A percentile compares a stretch with the other conserved stretches of the same genome.
These are phyloP conservation scores for Latrodectus geometricus DNA, from an alignment of 1,140 invertebrate species.

Conservation along the genomic window DNA sequence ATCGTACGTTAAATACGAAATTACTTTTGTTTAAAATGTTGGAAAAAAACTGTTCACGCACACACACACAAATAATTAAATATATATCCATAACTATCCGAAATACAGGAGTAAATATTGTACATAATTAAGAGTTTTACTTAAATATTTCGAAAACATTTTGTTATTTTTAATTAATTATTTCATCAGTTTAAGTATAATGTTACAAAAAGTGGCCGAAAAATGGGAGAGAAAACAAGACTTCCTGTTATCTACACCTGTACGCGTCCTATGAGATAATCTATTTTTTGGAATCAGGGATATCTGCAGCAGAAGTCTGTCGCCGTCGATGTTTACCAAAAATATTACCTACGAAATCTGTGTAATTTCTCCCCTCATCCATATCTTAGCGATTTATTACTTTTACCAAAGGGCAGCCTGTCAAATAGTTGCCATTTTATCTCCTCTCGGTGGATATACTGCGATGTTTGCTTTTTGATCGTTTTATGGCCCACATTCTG, in stretches of 20 bases:
- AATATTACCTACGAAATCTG: slow-evolving; percentile 43
- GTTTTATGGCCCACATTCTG: slow-evolving; percentile 47
- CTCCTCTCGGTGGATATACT: slow-evolving; percentile 46
- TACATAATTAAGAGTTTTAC: too few relatives aligned
- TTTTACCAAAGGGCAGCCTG: slow-evolving; percentile 57
- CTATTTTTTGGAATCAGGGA: neutral
- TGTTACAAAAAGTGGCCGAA: too few relatives aligned
- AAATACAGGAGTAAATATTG: too few relatives aligned
- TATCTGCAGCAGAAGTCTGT: slow-evolving; percentile 32
- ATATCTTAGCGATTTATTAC: slow-evolving; percentile 51
- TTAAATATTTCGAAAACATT: too few relatives aligned
- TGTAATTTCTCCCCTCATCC: slow-evolving; percentile 13
- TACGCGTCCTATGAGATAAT: neutral
- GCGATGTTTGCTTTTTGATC: slow-evolving; percentile 57
- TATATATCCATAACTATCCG: too few relatives aligned
- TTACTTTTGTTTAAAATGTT: too few relatives aligned
- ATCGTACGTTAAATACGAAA: too few relatives aligned
- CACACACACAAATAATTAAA: too few relatives aligned
- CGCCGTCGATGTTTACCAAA: slow-evolving; percentile 48
- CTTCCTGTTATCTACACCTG: neutral
- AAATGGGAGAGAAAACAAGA: neutral
- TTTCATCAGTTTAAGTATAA: too few relatives aligned
- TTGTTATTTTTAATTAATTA: too few relatives aligned
- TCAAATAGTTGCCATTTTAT: slow-evolving; percentile 56
- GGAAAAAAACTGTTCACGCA: too few relatives aligned